A percentile compares a stretch with the other conserved stretches of the same genome.
These are phyloP conservation scores for Leptodactylus fallax DNA, from an alignment of 2,797 vertebrate genomes.

Conservation along the genomic window DNA sequence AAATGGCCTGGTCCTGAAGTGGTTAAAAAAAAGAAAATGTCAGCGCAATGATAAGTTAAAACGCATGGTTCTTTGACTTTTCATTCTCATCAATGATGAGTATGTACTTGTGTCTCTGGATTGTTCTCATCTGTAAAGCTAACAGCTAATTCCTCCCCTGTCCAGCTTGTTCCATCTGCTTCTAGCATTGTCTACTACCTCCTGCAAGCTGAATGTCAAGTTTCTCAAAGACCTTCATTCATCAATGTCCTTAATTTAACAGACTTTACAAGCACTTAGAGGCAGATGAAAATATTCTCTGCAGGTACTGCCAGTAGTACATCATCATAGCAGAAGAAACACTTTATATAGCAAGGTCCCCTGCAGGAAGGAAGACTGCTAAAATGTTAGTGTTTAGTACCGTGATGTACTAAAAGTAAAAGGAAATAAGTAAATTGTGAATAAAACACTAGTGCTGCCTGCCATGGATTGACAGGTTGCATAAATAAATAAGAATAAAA, in stretches of 20 bases:
- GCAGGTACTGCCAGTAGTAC: conserved; percentile 62
- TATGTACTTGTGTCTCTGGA: conserved; percentile 59
- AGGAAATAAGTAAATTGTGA: conserved; percentile 23
- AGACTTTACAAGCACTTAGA: conserved; percentile 67
- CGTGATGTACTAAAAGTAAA: conserved; percentile 1
- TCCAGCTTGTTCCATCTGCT: conserved; percentile 56
- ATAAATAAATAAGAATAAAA: no score
- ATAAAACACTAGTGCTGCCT: not conserved
- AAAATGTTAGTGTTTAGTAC: conserved; percentile 45
- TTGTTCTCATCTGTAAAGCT: conserved; percentile 39
- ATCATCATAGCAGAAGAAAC: conserved; percentile 63
- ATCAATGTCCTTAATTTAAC: conserved; percentile 66
- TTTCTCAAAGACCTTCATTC: conserved; percentile 67
- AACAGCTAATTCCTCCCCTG: conserved; percentile 64
- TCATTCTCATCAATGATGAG: conserved; percentile 54
- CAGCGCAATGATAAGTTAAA: conserved; percentile 28
- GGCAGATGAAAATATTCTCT: conserved; percentile 69
- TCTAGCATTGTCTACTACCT: conserved; percentile 64
- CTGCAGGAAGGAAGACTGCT: conserved; percentile 52
- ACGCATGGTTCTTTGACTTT: conserved; percentile 53
- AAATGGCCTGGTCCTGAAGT: no score
- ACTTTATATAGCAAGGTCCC: conserved; percentile 61
- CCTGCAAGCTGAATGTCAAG: conserved; percentile 67
- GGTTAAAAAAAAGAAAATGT: not conserved
- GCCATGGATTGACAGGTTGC: not conserved